Base-by-base conservation (phyloP, 2,797 vertebrate species). In the Sarcophilus harrisii region DNA sequence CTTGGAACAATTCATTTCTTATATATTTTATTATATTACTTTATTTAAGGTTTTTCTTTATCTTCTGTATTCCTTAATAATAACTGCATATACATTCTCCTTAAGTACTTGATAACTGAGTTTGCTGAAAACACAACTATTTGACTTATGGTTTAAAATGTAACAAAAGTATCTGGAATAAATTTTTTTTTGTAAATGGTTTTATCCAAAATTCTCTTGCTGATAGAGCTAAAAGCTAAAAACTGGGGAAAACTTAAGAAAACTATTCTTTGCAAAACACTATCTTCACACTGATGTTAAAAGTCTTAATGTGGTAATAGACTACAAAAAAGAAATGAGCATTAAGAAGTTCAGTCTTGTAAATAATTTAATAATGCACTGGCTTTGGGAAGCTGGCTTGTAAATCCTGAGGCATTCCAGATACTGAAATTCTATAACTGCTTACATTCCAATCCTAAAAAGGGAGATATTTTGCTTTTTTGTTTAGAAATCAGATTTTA, bases 341-440 rank as follows among this genome's bases (percentile, higher is more conserved):
- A 73, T 97, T 97, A 97, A 95, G 95, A 90, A 94, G 58, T 73
- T 94, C 52, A 95, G 27, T 30, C 93, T 94, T 96, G 66, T 92
- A 97, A 97, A 93, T 95, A 97, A 97, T 94, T 96, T 96, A 87
- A 95, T 38, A 97, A 94, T 96, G 98, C n/a, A 90, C 90, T 97
- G 90, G 54, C 96, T 97, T 55, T 97, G 32, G 58, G 97, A 95
- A 98, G 92, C 55, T 96, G 92, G 73, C 94, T 94, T 97, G 91
- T 97, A 98, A 98, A 98, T 95, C 90, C 95, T 95, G 95, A 97
- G 91, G 94, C 95, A 97, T 98, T 97, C 96, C 98, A 98, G 97
- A 98, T 87, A 95, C 95, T 90, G 58, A 97, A 98, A 98, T 97
- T 97, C 95, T 97, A 13, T 95, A 98, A 95, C 95, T 96, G 91